These are phyloP conservation scores for Alectura lathami DNA, from an alignment of 2,113 vertebrate species.

Conservation along the genomic window DNA sequence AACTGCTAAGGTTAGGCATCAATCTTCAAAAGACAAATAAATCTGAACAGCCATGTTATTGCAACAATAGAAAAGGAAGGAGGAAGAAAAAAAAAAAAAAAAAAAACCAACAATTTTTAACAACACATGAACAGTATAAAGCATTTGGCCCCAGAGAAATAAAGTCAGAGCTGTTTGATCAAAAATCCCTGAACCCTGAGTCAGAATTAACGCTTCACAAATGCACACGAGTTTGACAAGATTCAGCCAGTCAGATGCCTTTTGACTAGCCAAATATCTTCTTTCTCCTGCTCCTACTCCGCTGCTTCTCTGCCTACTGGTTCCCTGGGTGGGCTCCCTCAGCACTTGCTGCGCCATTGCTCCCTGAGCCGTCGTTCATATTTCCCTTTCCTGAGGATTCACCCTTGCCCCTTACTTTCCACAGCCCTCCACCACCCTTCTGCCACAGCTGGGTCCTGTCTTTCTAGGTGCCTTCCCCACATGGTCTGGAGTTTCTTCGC, in stretches of 20 bases:
- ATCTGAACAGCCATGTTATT: not conserved
- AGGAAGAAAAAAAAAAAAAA: accelerated
- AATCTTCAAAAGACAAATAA: not conserved
- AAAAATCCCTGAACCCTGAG: not conserved
- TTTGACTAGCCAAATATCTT: not conserved
- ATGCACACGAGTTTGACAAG: not conserved
- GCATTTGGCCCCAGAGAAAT: not conserved
- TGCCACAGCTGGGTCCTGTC: not conserved
- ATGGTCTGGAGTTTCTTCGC: not conserved
- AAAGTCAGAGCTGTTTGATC: not conserved
- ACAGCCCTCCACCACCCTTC: not conserved
- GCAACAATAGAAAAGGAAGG: not conserved
- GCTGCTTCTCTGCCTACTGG: not conserved
- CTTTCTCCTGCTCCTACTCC: not conserved
- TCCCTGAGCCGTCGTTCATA: accelerated
- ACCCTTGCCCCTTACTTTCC: accelerated
- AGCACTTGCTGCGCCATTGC: not conserved
- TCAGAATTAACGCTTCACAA: not conserved
- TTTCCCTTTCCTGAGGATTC: not conserved
- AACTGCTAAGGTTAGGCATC: not conserved
- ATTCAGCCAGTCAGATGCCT: not conserved
- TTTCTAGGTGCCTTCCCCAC: accelerated
- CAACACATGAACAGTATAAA: not conserved
- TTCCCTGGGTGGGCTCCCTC: accelerated
- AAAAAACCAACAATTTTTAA: not conserved